These are phyloP conservation scores for Muscidifurax raptorellus DNA, from an alignment of 1,140 invertebrate species.

Conservation along the genomic window DNA sequence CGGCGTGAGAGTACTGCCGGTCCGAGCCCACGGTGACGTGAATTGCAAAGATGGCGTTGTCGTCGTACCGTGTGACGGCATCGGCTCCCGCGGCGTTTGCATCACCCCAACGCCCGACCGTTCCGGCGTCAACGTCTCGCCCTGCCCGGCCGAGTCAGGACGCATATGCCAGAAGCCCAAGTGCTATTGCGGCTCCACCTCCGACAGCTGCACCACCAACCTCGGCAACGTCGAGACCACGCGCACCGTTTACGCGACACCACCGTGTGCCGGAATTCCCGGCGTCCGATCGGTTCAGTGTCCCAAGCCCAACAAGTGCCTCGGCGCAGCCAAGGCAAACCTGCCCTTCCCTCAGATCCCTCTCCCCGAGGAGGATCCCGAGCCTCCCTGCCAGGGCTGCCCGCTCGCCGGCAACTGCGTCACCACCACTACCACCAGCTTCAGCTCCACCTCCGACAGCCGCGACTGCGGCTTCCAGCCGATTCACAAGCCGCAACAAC, in stretches of 20 bases:
- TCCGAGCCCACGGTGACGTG: slow-evolving; percentile 65
- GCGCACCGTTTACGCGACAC: slow-evolving; percentile 62
- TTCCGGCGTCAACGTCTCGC: slow-evolving; percentile 69
- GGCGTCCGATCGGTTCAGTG: slow-evolving; percentile 60
- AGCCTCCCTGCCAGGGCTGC: slow-evolving; percentile 50
- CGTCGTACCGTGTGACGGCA: slow-evolving; percentile 67
- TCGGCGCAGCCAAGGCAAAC: slow-evolving; percentile 52
- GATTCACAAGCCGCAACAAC: slow-evolving; percentile 67
- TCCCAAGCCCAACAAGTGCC: slow-evolving; percentile 63
- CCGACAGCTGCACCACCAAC: slow-evolving; percentile 58
- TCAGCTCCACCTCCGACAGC: slow-evolving; percentile 5
- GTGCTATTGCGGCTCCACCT: slow-evolving; percentile 65
- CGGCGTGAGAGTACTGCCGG: slow-evolving; percentile 69
- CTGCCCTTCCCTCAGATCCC: slow-evolving; percentile 72
- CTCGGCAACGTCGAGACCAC: slow-evolving; percentile 38
- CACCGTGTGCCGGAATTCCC: slow-evolving; percentile 61
- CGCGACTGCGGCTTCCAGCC: slow-evolving; percentile 62
- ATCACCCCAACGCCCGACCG: slow-evolving; percentile 67
- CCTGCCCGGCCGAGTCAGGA: slow-evolving; percentile 62
- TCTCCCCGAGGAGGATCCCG: slow-evolving; percentile 61
- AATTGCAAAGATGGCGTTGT: slow-evolving; percentile 68
- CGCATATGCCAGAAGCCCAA: slow-evolving; percentile 62
- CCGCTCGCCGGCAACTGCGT: slow-evolving; percentile 25
- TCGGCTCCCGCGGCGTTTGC: slow-evolving; percentile 63
- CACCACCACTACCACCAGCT: slow-evolving; percentile 31